Evolutionary conservation across 2,888 invertebrate genomes (phyloP), one percentile per base, ranked within the genome.

Genomic region (Microplitis manilae): DNA sequence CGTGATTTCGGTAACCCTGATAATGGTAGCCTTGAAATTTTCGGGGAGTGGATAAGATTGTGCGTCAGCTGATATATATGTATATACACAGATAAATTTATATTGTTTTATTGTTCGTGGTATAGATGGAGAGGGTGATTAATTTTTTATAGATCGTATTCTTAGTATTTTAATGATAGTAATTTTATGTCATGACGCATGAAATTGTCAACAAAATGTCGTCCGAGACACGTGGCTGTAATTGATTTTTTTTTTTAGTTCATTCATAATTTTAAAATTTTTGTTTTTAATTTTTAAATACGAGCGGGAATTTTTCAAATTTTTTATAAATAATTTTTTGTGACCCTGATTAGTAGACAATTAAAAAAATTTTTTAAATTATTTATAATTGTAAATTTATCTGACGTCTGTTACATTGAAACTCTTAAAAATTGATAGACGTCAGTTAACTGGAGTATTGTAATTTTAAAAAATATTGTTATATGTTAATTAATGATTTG

Each of bases 191-290:
- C 8, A 50, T 50, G 50, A 39, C 41, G 68, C 68, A n/a, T 17
- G 8, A 15, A 6, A 5, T n/a, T 68, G 17, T 68, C 68, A 68
- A 68, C 68, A 68, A 68, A 20, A 68, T 68, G 68, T 68, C 68
- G 41, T 20, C 68, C 50, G 17, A 41, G 17, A 50, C 68, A 68
- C 68, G 68, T 68, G 68, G 68, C n/a, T 17, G 41, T 17, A 68
- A n/a, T 68, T 17, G 15, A 17, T 68, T 15, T 17, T 41, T 68
- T 40, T 8, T 15, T 7, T 9, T 67, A 13, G 15, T 30, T 17
- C 20, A 9, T 20, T 65, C 17, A 65, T 30, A 6, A 17, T 65
- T 65, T 30, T 2, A 30, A 0, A 4, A 30, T 2, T 30, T 65
- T 9, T 8, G 30, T 65, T 2, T 7, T 30, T 17, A 30, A 30